phyloP scores from a whole-genome alignment of 2,888 invertebrate genomes.

The Pollenia labialis region DNA sequence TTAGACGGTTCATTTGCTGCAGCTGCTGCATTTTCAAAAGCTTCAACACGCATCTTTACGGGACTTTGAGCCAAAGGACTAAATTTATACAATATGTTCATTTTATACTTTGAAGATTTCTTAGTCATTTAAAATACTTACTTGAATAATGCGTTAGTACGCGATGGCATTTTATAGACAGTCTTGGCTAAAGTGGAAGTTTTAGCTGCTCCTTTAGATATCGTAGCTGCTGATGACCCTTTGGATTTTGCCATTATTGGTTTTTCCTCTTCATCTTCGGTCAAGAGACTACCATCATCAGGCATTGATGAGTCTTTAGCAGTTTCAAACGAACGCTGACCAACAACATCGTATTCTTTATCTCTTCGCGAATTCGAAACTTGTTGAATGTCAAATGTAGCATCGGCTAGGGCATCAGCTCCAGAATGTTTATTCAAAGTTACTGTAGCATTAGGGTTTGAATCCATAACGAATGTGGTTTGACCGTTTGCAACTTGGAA shows the following conservation, averaged over 20 bases:
- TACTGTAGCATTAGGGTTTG: conserved; percentile 76
- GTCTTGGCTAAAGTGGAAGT: conserved; percentile 74
- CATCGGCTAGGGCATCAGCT: conserved; percentile 70
- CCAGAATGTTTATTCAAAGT: conserved; percentile 68
- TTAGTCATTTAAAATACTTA: conserved; percentile 73
- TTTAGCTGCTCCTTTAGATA: conserved; percentile 71
- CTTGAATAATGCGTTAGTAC: conserved; percentile 83
- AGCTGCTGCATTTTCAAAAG: conserved; percentile 85
- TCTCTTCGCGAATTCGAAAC: conserved; percentile 29
- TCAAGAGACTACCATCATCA: conserved; percentile 79
- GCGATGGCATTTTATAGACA: conserved; percentile 77
- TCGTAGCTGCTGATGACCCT: conserved; percentile 55
- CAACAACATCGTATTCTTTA: conserved; percentile 58
- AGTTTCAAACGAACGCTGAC: conserved; percentile 77
- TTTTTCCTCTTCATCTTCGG: conserved; percentile 79
- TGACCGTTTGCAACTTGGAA: conserved; percentile 74
- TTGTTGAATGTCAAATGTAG: conserved; percentile 75
- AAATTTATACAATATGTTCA: conserved; percentile 76
- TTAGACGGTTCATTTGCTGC: conserved; percentile 75
- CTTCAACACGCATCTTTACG: conserved; percentile 87
- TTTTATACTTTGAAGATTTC: neutral
- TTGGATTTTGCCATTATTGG: conserved; percentile 46
- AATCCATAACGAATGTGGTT: conserved; percentile 76
- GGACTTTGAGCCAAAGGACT: conserved; percentile 87
- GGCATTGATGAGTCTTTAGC: conserved; percentile 76